Percentiles rank a stretch among this genome's conserved stretches.
Conservation (phyloP, 1,140 invertebrate species). For the Platorchestia sp. region DNA sequence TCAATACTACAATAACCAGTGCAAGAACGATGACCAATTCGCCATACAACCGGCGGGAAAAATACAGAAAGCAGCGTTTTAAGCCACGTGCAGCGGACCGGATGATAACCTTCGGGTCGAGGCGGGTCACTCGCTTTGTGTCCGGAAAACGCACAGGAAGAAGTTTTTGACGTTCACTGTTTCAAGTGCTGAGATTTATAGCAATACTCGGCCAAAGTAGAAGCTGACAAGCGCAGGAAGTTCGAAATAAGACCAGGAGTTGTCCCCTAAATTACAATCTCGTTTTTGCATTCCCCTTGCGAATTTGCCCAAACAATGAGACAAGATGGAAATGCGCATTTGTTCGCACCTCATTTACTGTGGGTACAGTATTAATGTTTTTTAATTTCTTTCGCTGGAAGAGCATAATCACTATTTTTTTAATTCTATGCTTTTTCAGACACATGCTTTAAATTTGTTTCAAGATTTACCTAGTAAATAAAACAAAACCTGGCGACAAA, state of each 20-base stretch:
- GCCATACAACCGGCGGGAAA: background rate
- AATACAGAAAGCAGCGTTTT: background rate
- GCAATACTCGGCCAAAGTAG: background rate
- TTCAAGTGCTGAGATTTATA: background rate
- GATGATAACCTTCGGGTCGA: background rate
- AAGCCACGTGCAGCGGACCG: background rate
- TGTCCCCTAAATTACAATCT: background rate
- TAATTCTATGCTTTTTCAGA: background rate
- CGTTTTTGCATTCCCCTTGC: background rate
- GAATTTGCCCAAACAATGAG: background rate
- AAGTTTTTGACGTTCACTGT: conserved; percentile 18
- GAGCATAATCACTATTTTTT: background rate
- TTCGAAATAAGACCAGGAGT: background rate
- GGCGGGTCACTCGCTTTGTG: background rate
- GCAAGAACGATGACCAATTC: background rate
- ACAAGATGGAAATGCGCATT: background rate
- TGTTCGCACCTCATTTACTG: background rate
- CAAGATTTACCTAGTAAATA: no score
- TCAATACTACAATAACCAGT: background rate
- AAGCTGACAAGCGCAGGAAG: background rate
- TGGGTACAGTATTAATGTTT: background rate
- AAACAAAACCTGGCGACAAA: no score
- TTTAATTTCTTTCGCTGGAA: background rate
- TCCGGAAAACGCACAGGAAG: conserved; percentile 29
- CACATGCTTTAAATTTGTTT: no score